These are phyloP conservation scores for Aptenodytes patagonicus DNA, from an alignment of 2,113 vertebrate species.

Conservation along the genomic window DNA sequence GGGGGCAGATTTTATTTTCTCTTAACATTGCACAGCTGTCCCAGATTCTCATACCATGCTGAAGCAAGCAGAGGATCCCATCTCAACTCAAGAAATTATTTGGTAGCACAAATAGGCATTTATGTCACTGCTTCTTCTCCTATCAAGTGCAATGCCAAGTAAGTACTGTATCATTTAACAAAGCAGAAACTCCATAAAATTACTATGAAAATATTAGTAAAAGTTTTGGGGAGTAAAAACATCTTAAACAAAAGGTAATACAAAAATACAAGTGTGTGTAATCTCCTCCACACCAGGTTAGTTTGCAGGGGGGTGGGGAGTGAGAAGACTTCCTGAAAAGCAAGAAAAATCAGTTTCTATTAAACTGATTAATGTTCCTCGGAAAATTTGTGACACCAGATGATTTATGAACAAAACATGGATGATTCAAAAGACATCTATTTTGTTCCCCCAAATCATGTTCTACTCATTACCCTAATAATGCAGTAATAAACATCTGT, in stretches of 20 bases:
- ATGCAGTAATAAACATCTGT: conserved; percentile 57
- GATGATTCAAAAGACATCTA: conserved; percentile 53
- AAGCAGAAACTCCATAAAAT: conserved; percentile 1
- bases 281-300: background rate
- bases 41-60: background rate
- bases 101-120: background rate
- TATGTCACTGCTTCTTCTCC: background rate
- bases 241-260: background rate
- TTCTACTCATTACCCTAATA: conserved; percentile 59
- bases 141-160: background rate
- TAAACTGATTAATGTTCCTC: conserved; percentile 58
- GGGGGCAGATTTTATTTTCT: background rate
- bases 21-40: background rate
- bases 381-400: conserved; percentile 51
- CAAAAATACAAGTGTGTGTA: background rate
- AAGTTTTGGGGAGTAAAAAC: background rate
- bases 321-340: background rate
- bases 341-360: conserved; percentile 51
- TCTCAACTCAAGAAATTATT: background rate
- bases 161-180: background rate
- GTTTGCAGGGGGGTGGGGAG: background rate
- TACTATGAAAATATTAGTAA: background rate
- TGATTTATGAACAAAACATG: conserved; percentile 51
- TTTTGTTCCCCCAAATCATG: conserved; percentile 40
- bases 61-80: background rate